These are phyloP conservation scores for Gopherus evgoodei DNA, from an alignment of 2,113 vertebrate genomes.

Conservation along the genomic window DNA sequence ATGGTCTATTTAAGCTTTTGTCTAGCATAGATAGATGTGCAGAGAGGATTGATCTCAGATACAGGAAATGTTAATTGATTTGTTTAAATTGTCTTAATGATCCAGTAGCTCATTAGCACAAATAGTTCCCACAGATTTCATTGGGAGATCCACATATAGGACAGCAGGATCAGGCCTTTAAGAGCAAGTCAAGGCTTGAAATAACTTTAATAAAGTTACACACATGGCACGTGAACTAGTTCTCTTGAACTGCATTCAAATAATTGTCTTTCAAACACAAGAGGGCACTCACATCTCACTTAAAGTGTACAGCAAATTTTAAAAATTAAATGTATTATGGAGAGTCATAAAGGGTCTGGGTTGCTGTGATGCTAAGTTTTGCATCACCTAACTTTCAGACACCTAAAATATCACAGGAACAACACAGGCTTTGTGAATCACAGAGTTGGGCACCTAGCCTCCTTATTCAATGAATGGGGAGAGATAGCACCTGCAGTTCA, in stretches of 20 bases:
- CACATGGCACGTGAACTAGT: not conserved
- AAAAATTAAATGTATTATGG: not conserved
- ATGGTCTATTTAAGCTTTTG: not conserved
- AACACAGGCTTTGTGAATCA: not conserved
- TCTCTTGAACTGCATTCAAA: not conserved
- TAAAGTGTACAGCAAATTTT: not conserved
- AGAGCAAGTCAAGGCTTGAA: not conserved
- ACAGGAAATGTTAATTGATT: not conserved
- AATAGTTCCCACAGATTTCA: not conserved
- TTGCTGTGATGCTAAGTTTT: not conserved
- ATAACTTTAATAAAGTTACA: not conserved
- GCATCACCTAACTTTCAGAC: not conserved
- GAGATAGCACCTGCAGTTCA: not conserved
- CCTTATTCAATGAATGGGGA: not conserved
- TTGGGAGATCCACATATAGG: not conserved
- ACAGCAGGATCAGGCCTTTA: not conserved
- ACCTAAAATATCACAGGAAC: not conserved
- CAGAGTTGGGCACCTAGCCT: not conserved
- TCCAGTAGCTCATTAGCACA: not conserved
- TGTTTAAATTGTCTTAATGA: not conserved
- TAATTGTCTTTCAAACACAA: conserved; percentile 62
- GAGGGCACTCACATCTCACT: conserved; percentile 75
- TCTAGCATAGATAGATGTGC: not conserved
- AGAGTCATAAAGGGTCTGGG: not conserved
- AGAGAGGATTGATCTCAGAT: conserved; percentile 8